These are phyloP conservation scores for Entomyzon cyanotis DNA, from an alignment of 2,113 vertebrate genomes.

Conservation along the genomic window DNA sequence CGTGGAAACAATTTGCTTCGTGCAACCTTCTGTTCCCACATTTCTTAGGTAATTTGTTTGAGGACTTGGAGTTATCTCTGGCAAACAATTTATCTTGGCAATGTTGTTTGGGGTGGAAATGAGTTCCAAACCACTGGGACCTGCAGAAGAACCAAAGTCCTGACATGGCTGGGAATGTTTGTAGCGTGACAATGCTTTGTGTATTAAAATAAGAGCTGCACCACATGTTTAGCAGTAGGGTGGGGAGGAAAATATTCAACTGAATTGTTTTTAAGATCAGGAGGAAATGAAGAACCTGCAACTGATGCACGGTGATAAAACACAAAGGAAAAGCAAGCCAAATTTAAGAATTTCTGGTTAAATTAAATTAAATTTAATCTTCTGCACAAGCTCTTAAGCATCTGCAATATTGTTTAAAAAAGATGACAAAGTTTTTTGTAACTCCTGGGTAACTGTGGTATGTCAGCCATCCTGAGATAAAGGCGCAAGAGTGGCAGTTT, in stretches of 20 bases:
- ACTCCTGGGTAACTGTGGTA: background rate
- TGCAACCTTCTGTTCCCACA: background rate
- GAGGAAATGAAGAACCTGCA: background rate
- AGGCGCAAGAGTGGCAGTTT: background rate
- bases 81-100: slow-evolving; percentile 54
- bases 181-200: fast-evolving
- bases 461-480: background rate
- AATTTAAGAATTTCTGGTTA: background rate
- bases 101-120: background rate
- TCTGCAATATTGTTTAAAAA: background rate
- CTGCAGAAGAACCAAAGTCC: background rate
- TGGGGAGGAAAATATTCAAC: background rate
- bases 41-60: slow-evolving; percentile 59
- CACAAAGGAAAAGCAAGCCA: background rate
- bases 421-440: background rate
- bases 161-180: background rate
- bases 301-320: fast-evolving
- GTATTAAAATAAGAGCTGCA: background rate
- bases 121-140: background rate
- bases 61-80: slow-evolving; percentile 24
- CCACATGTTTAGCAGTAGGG: background rate
- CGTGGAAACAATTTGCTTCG: slow-evolving; percentile 8
- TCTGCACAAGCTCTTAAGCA: background rate
- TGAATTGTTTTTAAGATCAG: background rate
- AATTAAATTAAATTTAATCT: background rate